Base-by-base conservation (phyloP, 2,888 invertebrate species). In the Eugnorisma glareosa region DNA sequence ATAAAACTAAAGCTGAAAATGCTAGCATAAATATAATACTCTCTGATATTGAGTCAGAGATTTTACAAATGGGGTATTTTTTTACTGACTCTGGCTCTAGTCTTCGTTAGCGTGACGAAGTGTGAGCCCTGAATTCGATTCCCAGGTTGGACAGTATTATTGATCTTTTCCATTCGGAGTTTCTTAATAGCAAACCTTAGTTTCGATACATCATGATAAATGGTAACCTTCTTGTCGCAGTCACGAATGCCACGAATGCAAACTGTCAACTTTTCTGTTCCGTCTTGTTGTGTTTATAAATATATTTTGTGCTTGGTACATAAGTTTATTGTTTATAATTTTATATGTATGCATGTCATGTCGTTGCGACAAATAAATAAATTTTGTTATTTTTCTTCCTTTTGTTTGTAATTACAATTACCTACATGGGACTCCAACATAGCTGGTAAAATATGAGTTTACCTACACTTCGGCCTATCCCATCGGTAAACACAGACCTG, bases 1-100 rank as follows among this genome's bases (percentile, higher is more conserved):
- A 71, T 71, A 81, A 79, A 79, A 66, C 6, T 21, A 21, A 61
- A 8, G 43, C 35, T 57, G 18, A 57, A 61, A 75, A 68, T 54
- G 28, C 15, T 31, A 24, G 59, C 59, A 73, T 70, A n/a, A 73
- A 51, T 70, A 57, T 37, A 45, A 79, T 48, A 40, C n/a, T 35
- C 15, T 59, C 13, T 5, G 48, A 11, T 0, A 59, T 21, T 59
- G 48, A 28, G 13, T 18, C 13, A 31, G n/a, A 54, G 31, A 15
- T 73, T n/a, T 37, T 0, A 8, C 1, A 79, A 63, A 71, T 57
- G 5, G 2, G n/a, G 43, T 40, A 40, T 24, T 43, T 61, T 31
- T 37, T 13, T 6, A 73, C 13, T 28, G 4, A 28, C 24, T 18
- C 2, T n/a, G 7, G 13, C 1, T n/a, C n/a, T 71, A 31, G 31